phyloP scores from a whole-genome alignment of 2,797 vertebrate genomes.

The Mus spretus region DNA sequence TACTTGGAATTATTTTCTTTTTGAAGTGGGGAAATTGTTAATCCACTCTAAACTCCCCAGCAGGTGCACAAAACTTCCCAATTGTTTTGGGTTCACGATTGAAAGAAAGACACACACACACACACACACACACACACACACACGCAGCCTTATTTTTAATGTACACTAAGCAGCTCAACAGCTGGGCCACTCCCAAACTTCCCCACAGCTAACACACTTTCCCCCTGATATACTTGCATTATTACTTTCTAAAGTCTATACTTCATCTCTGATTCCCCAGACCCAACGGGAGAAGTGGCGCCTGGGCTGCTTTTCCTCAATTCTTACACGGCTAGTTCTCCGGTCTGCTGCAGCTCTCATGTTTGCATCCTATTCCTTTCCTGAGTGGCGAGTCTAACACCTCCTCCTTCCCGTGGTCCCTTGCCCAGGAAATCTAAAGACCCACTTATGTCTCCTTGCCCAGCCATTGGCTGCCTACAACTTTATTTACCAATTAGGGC shows the following conservation, averaged over 20 bases:
- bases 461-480: not conserved
- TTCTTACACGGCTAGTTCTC: not conserved
- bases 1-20: not conserved
- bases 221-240: not conserved
- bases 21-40: not conserved
- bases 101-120: not conserved
- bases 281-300: too few species aligned
- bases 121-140: not conserved
- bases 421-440: not conserved
- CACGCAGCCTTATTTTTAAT: not conserved
- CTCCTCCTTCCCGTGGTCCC: too few species aligned
- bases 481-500: not conserved
- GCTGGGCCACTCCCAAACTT: not conserved
- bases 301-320: not conserved
- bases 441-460: not conserved
- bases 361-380: not conserved
- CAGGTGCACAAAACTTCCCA: not conserved
- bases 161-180: not conserved
- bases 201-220: not conserved
- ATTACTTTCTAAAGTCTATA: not conserved
- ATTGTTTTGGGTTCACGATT: not conserved
- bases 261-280: not conserved
- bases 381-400: not conserved
- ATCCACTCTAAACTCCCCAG: not conserved
- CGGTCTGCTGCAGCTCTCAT: not conserved